Evolutionary conservation across 2,113 vertebrate genomes (phyloP).

Genomic region (Misgurnus mizolepis): DNA sequence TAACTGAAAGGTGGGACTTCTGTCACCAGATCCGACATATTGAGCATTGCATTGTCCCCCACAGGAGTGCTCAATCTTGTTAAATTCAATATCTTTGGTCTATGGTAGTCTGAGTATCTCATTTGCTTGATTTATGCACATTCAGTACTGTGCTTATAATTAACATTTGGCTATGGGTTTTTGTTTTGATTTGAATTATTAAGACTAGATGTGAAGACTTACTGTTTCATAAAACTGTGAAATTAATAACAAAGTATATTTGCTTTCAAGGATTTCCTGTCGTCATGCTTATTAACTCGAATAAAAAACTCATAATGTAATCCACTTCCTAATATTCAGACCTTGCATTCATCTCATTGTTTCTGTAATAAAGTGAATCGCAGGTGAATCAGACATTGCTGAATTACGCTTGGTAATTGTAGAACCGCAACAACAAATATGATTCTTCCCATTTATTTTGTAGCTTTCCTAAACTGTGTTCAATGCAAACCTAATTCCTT

Average conservation of each 20-base stretch:
- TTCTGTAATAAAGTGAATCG: not conserved
- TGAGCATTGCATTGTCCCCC: too few relatives aligned
- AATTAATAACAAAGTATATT: not conserved
- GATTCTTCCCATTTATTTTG: not conserved
- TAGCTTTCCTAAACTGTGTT: not conserved
- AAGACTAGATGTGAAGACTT: not conserved
- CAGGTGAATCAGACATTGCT: not conserved
- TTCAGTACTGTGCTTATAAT: not conserved
- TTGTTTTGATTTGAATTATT: constrained; percentile 4
- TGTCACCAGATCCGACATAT: too few relatives aligned
- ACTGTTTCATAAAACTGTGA: not conserved
- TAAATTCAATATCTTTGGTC: too few relatives aligned
- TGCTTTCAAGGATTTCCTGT: not conserved
- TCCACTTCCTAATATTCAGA: not conserved
- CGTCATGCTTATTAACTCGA: not conserved
- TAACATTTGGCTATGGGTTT: not conserved
- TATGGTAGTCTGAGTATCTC: not conserved
- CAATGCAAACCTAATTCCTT: not conserved
- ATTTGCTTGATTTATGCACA: constrained; percentile 8
- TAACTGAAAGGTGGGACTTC: too few relatives aligned
- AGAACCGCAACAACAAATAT: not conserved
- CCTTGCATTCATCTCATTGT: not conserved
- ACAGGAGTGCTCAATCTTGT: too few relatives aligned
- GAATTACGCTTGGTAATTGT: not conserved
- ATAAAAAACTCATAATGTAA: not conserved